phyloP scores from a whole-genome alignment of 2,888 invertebrate species.

The Andricus curvator region DNA sequence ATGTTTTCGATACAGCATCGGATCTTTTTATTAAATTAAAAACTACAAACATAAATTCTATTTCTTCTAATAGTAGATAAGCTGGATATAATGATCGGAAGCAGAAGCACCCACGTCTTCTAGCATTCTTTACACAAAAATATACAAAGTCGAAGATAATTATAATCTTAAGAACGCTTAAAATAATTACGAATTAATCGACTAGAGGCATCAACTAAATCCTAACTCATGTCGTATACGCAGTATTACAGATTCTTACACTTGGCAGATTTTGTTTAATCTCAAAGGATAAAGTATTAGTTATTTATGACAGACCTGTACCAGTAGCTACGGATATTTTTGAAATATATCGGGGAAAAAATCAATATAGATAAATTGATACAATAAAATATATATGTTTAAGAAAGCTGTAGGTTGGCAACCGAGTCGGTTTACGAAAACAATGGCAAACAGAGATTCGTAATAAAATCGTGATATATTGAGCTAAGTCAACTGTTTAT shows the following conservation, averaged over 20 bases:
- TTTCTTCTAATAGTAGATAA: neutral
- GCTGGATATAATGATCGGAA: conserved; percentile 19
- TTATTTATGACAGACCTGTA: neutral
- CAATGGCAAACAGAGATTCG: conserved; percentile 12
- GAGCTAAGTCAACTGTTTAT: neutral
- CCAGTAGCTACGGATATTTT: neutral
- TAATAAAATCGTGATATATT: conserved; percentile 8
- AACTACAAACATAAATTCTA: neutral
- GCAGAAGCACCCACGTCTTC: conserved; percentile 16
- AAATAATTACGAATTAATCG: conserved; percentile 35
- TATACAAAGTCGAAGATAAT: conserved; percentile 11
- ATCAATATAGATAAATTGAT: neutral
- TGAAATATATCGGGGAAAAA: neutral
- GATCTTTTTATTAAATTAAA: too few relatives aligned
- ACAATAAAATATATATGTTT: neutral
- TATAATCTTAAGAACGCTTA: too few relatives aligned
- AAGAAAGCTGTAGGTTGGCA: conserved; percentile 16
- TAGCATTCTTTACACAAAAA: conserved; percentile 8
- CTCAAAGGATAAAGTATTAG: neutral
- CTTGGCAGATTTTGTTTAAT: conserved; percentile 5
- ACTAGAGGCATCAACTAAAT: conserved; percentile 37
- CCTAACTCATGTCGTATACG: conserved; percentile 33
- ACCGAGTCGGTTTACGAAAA: neutral
- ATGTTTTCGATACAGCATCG: too few relatives aligned
- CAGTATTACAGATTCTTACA: conserved; percentile 24